Conservation (phyloP, 2,113 vertebrate genomes). For the Xyrauchen texanus region DNA sequence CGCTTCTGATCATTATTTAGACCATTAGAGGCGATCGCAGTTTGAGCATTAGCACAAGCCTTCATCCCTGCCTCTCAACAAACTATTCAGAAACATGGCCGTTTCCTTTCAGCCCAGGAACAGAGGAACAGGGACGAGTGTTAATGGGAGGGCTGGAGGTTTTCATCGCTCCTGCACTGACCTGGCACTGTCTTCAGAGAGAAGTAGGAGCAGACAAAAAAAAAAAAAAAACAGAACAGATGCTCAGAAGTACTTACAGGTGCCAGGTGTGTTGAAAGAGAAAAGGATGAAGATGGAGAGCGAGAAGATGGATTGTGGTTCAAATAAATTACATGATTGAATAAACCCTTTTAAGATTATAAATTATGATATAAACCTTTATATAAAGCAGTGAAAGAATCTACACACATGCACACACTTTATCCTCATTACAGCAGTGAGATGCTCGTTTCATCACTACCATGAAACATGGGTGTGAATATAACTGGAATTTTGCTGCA, state of each 20-base stretch:
- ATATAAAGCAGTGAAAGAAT: not conserved
- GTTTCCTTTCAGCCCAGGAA: constrained; percentile 31
- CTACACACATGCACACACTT: too few relatives aligned
- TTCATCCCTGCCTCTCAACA: constrained; percentile 7
- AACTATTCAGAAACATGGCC: constrained; percentile 23
- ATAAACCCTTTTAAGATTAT: not conserved
- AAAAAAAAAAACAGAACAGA: constrained; percentile 8
- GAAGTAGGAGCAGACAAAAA: not conserved
- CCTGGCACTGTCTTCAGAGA: constrained; percentile 41
- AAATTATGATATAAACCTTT: constrained; percentile 1
- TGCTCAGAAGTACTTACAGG: constrained; percentile 31
- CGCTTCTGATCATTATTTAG: constrained; percentile 39
- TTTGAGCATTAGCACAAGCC: constrained; percentile 11
- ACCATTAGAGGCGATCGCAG: not conserved
- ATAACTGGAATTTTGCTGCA: constrained; percentile 14
- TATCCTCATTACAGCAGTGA: not conserved
- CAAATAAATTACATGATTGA: constrained; percentile 11
- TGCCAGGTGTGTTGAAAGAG: constrained; percentile 32
- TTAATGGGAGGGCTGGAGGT: constrained; percentile 30
- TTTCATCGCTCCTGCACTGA: constrained; percentile 24
- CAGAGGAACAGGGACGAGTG: constrained; percentile 25
- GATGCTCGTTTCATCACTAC: constrained; percentile 3
- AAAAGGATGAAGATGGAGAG: not conserved
- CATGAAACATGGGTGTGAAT: constrained; percentile 29
- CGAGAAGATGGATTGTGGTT: not conserved